Conservation (phyloP, 2,888 invertebrate species). For the Ferrisia virgata region DNA sequence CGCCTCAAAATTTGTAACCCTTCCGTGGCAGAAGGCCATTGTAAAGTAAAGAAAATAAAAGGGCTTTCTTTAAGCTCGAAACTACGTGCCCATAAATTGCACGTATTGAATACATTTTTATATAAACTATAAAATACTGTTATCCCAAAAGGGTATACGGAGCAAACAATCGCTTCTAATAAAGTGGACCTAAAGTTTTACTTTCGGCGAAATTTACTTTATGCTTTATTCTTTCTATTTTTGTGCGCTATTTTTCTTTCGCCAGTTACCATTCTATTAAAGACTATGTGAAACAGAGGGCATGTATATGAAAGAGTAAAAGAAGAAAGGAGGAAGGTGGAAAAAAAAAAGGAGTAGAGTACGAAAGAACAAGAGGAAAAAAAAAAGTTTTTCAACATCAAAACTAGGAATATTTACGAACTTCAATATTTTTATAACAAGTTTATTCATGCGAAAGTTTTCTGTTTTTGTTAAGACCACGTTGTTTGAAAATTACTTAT, state of each 20-base stretch:
- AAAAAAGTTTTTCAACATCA: constrained; percentile 20
- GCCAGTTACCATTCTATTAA: constrained; percentile 20
- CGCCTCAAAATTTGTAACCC: constrained; percentile 23
- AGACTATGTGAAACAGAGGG: no score
- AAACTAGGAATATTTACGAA: constrained; percentile 22
- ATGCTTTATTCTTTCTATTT: constrained; percentile 26
- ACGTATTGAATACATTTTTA: constrained; percentile 28
- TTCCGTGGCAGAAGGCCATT: constrained; percentile 30
- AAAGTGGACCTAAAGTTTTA: constrained; percentile 28
- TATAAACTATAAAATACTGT: constrained; percentile 25
- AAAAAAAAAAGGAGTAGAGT: not conserved
- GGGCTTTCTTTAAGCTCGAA: constrained; percentile 14
- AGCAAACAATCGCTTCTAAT: constrained; percentile 28
- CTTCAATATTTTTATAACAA: constrained; percentile 28
- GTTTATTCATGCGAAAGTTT: constrained; percentile 26
- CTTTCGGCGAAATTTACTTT: constrained; percentile 24
- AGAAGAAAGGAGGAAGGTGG: not conserved
- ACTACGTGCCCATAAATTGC: constrained; percentile 30
- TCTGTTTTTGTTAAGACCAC: constrained; percentile 16
- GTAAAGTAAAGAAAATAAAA: constrained; percentile 22
- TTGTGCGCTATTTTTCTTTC: constrained; percentile 26
- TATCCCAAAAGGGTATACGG: constrained; percentile 28
- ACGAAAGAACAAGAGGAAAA: not conserved
- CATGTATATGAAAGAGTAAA: no score
- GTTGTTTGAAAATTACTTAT: not conserved